A percentile compares a stretch with the other conserved stretches of the same genome.
Conservation (phyloP, 1,140 invertebrate species). For the Amphibalanus amphitrite region DNA sequence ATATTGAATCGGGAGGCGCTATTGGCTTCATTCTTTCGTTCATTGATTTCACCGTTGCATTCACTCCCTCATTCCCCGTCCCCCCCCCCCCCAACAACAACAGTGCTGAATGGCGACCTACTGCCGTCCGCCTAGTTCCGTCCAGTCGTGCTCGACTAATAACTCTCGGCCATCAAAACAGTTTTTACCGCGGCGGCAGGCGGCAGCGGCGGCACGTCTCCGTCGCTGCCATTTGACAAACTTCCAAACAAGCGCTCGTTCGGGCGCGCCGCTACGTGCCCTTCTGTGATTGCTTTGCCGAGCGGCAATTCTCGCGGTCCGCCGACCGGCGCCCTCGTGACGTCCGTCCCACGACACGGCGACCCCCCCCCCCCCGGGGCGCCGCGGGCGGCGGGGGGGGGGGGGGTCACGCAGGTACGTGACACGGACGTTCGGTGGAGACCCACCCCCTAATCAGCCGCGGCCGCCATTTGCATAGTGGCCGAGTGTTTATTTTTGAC, state of each 20-base stretch:
- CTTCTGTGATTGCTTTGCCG: neutral
- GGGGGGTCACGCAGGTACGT: no score
- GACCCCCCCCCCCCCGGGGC: no score
- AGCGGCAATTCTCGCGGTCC: neutral
- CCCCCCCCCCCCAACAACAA: no score
- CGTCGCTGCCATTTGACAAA: neutral
- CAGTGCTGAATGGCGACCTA: no score
- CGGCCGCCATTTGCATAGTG: neutral
- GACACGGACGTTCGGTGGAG: no score
- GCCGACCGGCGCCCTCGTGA: neutral
- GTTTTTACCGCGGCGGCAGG: neutral
- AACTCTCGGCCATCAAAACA: neutral
- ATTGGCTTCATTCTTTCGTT: no score
- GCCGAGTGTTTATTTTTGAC: conserved; percentile 1
- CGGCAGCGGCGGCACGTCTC: neutral
- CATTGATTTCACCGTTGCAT: no score
- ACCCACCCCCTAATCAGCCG: neutral
- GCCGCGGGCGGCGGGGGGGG: no score
- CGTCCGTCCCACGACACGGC: neutral
- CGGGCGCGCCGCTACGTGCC: neutral
- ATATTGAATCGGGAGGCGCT: no score
- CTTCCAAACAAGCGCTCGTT: conserved; percentile 1
- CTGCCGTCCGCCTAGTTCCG: no score
- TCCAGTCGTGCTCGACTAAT: neutral
- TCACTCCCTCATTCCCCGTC: no score